A percentile compares a stretch with the other conserved stretches of the same genome.
These are phyloP conservation scores for Dendronephthya gigantea DNA, from an alignment of 64 coral and sea anemone genomes.

Conservation along the genomic window DNA sequence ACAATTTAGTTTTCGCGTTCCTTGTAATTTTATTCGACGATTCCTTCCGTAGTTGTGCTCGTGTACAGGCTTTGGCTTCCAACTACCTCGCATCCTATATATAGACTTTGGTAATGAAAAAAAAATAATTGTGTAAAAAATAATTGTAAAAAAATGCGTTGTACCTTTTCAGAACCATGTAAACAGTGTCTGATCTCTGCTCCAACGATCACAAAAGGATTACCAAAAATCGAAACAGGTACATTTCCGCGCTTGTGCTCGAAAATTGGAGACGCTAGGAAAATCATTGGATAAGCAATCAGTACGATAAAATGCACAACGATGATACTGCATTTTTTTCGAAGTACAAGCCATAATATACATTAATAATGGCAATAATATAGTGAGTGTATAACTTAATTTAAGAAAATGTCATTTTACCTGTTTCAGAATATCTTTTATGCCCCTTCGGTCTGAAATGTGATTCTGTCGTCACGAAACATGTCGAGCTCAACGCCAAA, in stretches of 20 bases:
- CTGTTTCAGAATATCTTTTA: too few species aligned
- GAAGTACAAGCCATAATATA: neutral
- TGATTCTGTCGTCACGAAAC: too few species aligned
- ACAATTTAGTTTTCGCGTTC: constrained; percentile 20
- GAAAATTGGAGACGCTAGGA: neutral
- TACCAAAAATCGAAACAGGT: neutral
- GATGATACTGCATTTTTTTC: too few species aligned
- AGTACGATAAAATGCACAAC: neutral
- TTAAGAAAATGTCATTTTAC: neutral
- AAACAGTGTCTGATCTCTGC: neutral
- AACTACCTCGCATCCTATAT: neutral
- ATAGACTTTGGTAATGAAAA: too few species aligned
- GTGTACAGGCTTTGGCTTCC: neutral
- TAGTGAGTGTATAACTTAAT: neutral
- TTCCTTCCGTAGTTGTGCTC: neutral
- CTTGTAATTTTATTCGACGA: constrained; percentile 15
- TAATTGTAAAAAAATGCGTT: too few species aligned
- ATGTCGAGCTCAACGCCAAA: too few species aligned
- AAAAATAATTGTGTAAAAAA: too few species aligned
- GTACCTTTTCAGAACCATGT: neutral
- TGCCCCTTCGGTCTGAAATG: too few species aligned
- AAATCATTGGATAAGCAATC: neutral
- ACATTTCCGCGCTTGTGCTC: neutral
- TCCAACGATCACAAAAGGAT: neutral
- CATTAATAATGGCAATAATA: neutral